Percentiles rank a stretch among this genome's conserved stretches.
Conservation (phyloP, 2,113 vertebrate genomes). For the Dicentrarchus labrax region DNA sequence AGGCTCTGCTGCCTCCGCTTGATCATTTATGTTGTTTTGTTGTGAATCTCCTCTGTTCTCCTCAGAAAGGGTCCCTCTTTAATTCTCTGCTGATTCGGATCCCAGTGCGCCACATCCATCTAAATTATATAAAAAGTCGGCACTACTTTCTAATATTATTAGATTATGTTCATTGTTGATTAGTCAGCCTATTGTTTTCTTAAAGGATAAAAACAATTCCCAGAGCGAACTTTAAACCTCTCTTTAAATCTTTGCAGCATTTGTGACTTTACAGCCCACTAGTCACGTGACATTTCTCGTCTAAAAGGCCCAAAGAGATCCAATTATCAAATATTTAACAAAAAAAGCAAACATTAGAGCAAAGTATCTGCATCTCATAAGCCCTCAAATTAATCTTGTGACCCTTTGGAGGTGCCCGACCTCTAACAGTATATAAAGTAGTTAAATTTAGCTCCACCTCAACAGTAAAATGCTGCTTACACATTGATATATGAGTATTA, state of each 20-base stretch:
- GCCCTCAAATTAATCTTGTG: neutral
- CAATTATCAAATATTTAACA: too few species aligned
- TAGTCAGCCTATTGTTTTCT: neutral
- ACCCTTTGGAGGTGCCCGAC: neutral
- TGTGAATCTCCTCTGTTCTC: slow-evolving; percentile 29
- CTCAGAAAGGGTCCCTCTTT: neutral
- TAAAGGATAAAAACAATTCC: too few species aligned
- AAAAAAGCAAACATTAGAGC: too few species aligned
- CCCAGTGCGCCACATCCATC: slow-evolving; percentile 11
- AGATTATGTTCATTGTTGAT: neutral
- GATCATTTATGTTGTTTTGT: slow-evolving; percentile 49
- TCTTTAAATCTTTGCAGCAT: too few species aligned
- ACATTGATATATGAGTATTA: neutral
- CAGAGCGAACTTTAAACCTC: too few species aligned
- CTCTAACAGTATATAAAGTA: neutral
- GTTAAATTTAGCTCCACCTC: too few species aligned
- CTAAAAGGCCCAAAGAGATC: too few species aligned
- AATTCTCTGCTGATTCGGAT: slow-evolving; percentile 39
- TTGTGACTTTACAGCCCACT: too few species aligned
- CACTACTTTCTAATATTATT: neutral
- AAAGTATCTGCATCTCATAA: neutral
- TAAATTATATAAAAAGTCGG: neutral
- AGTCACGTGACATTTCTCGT: too few species aligned
- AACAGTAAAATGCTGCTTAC: neutral
- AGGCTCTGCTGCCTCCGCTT: slow-evolving; percentile 22